phyloP scores from a whole-genome alignment of 2,113 vertebrate genomes.

The Melozone crissalis region DNA sequence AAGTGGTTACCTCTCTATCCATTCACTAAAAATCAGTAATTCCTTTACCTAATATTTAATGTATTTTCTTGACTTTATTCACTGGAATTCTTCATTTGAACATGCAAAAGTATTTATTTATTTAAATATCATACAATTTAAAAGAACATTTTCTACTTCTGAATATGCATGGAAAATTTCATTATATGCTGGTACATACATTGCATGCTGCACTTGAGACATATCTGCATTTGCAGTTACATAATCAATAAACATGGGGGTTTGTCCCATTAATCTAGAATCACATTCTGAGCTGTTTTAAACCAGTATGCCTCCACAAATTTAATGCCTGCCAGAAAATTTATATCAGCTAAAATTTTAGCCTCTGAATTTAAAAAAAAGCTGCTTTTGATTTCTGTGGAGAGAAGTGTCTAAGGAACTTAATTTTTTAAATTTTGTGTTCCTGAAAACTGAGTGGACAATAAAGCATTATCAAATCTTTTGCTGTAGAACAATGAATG shows the following conservation, averaged over 20 bases:
- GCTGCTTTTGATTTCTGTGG: not conserved
- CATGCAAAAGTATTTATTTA: not conserved
- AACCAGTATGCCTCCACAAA: constrained; percentile 8
- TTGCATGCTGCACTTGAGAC: not conserved
- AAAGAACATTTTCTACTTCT: not conserved
- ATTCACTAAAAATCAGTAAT: not conserved
- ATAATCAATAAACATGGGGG: constrained; percentile 25
- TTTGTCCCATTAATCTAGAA: not conserved
- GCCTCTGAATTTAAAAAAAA: constrained; percentile 20
- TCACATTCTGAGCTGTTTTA: not conserved
- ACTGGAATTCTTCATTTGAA: not conserved
- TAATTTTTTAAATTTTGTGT: not conserved
- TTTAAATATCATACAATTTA: not conserved
- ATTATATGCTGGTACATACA: not conserved
- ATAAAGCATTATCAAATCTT: not conserved
- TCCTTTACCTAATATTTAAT: not conserved
- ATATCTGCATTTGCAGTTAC: constrained; percentile 7
- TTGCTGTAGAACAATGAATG: not conserved
- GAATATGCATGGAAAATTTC: not conserved
- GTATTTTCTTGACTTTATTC: not conserved
- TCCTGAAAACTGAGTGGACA: not conserved
- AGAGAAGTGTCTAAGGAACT: not conserved
- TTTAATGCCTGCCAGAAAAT: constrained; percentile 20
- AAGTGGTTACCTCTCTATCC: not conserved
- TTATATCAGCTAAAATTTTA: not conserved